Base-by-base conservation (phyloP, 2,797 vertebrate species). In the Hydrocynus forskahlii region DNA sequence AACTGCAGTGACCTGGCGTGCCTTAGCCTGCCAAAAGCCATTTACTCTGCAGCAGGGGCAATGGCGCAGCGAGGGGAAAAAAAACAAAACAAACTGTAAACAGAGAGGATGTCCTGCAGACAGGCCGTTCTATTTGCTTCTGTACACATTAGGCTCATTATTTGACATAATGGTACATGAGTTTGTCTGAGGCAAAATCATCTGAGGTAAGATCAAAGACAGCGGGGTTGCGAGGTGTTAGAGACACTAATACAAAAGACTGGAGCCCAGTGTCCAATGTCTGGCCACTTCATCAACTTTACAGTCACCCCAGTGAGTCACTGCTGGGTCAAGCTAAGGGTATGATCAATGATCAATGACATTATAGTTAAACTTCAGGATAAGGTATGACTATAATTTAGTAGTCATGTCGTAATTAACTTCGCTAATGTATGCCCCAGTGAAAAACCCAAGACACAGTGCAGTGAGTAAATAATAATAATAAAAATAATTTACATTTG, bases 1-100 rank as follows among this genome's bases (percentile, higher is more conserved):
- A 48, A 43, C 88, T 84, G 86, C 87, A 89, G 86, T 82, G 86
- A 81, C 82, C 87, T 85, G 86, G 85, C 87, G 85, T 79, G 67
- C 60, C 59, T 50, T 38, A 62, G 19, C 8, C 48, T 66, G 80
- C 43, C 50, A n/a, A 57, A 57, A 43, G n/a, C 45, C 59, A 57
- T 67, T 29, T n/a, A 55, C 57, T 45, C 16, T 21, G 14, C 67
- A 69, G 43, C n/a, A 74, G 8, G 54, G 43, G 19, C 54, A 80
- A 3, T 69, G 76, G 59, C 54, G 73, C 63, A 45, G 71, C 29
- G 57, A 76, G 57, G 4, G 12, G 8, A 35, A 55, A 77, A 8
- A 19, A 52, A 52, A 52, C 48, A 52, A 52, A 45, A 45, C 43
- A 45, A 45, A 45, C 52, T 21, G 21, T 60, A 40, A 38, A 29